phyloP scores from a whole-genome alignment of 2,113 vertebrate species.

The Pomatostomus ruficeps region DNA sequence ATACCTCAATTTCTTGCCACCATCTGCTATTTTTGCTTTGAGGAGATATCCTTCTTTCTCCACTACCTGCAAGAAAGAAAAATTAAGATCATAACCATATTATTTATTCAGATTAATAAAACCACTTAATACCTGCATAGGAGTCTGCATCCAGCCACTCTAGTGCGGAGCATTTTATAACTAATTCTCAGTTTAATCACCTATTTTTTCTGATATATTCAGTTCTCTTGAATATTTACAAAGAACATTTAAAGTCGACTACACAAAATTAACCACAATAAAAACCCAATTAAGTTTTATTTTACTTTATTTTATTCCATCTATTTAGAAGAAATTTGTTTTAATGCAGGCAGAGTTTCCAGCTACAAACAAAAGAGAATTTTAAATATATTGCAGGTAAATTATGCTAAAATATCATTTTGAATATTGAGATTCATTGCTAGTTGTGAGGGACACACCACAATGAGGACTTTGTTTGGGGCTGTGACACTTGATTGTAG shows the following conservation, averaged over 20 bases:
- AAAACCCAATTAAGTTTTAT: not conserved
- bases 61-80: slow-evolving; percentile 70
- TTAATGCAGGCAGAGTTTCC: not conserved
- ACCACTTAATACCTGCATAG: not conserved
- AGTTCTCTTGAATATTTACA: not conserved
- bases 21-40: slow-evolving; percentile 89
- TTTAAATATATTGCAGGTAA: not conserved
- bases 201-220: not conserved
- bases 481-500: not conserved
- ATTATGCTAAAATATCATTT: not conserved
- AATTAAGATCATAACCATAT: not conserved
- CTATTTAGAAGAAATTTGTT: not conserved
- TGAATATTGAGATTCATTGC: not conserved
- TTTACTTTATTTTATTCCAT: not conserved
- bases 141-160: not conserved
- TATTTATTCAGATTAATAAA: slow-evolving; percentile 16
- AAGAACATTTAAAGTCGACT: not conserved
- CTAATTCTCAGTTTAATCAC: not conserved
- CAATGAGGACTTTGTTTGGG: not conserved
- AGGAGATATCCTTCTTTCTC: slow-evolving; percentile 87
- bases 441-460: not conserved
- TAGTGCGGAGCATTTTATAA: not conserved
- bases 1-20: slow-evolving; percentile 90
- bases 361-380: not conserved
- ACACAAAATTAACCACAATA: not conserved